Evolutionary conservation across 1,140 invertebrate species (phyloP).

Genomic region (Caenorhabditis briggsae): DNA sequence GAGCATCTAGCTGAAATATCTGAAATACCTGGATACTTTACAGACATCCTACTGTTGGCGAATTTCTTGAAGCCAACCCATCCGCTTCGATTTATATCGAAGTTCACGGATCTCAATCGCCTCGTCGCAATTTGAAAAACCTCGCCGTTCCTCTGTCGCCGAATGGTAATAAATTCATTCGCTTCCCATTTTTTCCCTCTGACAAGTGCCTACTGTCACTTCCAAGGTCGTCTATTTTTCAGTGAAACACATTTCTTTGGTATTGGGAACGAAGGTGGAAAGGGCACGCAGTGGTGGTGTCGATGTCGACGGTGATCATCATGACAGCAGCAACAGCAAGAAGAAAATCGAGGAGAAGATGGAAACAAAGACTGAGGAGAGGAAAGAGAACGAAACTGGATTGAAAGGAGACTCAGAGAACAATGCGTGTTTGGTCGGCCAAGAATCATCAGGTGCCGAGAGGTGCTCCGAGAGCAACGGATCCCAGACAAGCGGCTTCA

Average conservation of each 20-base stretch:
- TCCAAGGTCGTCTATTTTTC: slow-evolving; percentile 36
- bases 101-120: slow-evolving; percentile 15
- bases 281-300: too few species aligned
- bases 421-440: not conserved
- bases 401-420: slow-evolving; percentile 7
- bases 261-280: not conserved
- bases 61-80: not conserved
- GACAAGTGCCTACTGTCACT: not conserved
- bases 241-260: slow-evolving; percentile 2
- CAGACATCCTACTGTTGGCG: too few species aligned
- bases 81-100: not conserved
- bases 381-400: not conserved
- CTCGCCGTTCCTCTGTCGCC: not conserved
- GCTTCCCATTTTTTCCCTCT: too few species aligned
- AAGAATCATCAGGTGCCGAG: slow-evolving; percentile 18
- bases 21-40: not conserved
- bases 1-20: too few species aligned
- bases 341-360: not conserved
- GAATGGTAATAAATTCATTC: slow-evolving; percentile 29
- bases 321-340: slow-evolving; percentile 1
- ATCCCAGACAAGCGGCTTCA: not conserved
- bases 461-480: not conserved
- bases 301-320: not conserved
- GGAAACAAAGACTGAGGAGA: not conserved
- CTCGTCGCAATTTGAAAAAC: slow-evolving; percentile 4